Base-by-base conservation (phyloP, 1,140 invertebrate genomes). In the Lasioglossum baleicum region DNA sequence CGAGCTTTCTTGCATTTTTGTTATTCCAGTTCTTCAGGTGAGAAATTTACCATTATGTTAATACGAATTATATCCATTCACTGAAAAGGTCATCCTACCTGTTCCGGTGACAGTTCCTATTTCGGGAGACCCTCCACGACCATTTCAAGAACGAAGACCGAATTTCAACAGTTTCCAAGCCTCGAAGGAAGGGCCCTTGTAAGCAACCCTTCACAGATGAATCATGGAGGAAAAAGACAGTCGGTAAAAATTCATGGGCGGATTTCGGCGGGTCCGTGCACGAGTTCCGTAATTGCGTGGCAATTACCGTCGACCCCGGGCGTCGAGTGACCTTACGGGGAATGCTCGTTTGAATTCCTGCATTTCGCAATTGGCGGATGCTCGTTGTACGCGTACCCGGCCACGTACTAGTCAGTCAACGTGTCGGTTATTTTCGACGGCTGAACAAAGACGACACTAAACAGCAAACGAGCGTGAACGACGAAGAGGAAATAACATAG, bases 301-400 rank as follows among this genome's bases (percentile, higher is more conserved):
- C 58, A 78, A 85, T 87, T 80, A 84, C 63, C 40, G 40, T 10
- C 60, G 76, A 81, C 81, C 84, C 81, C 84, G 83, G 70, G 35
- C 40, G 65, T 20, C 48, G 31, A 40, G 7, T 73, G 83, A 88
- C 88, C 88, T 89, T 81, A 87, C 58, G 20, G 65, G 83, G 72
- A 83, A 78, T 80, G 71, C 78, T 75, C 76, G 74, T 82, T 82
- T 81, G 79, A 88, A 91, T 90, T 91, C 90, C 88, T 85, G 72
- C 75, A 90, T 91, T 89, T 90, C 89, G 84, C 85, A 88, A 91
- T 83, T 90, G 86, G 80, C 84, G 89, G 89, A 91, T 88, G 82
- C 80, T 58, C 71, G 81, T 72, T 73, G 58, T 84, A 86, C 74
- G 86, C 81, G 76, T 77, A 71, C 64, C 69, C 63, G 68, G 31